Base-by-base conservation (phyloP, 1,140 invertebrate species). In the Orchestia grillus region DNA sequence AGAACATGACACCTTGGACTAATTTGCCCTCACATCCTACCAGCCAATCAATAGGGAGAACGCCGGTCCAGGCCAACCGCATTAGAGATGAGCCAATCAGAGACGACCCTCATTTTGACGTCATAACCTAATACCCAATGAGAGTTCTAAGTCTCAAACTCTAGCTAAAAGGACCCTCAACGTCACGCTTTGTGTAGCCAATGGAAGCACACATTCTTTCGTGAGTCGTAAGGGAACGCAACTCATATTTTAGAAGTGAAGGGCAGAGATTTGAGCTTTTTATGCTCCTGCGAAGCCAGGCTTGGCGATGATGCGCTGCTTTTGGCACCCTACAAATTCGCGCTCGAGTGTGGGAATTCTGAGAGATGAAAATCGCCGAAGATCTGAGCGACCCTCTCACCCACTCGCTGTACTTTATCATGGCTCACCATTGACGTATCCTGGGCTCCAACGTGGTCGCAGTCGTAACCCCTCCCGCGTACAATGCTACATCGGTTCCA, bases 211-310 rank as follows among this genome's bases (percentile, higher is more conserved):
- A 94, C 92, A 94, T 94, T 94, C 92, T 47, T 44, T 44, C 36
- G 92, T 19, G 15, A 91, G 88, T 91, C 44, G 41, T 91, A 44
- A 91, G 88, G 88, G 88, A 91, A 43, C 88, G 88, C 44, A 43
- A 44, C 88, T 91, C 88, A 91, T 94, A 45, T 94, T 47, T 94
- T n/a, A 45, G 88, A 90, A 90, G 88, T 42, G 43, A 90, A 90
- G 88, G 43, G 88, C 88, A 90, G 4, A 90, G 88, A 90, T 90
- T 90, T 90, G 11, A 90, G 41, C n/a, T 42, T 90, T 90, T 90
- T 90, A 44, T 41, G 41, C 62, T 77, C 15, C n/a, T 90, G 88
- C 28, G 88, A 90, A 41, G 41, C 88, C 88, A 44, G 43, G 36
- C 62, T 77, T 90, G 88, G 88, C 88, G 88, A 90, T 90, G 88